Conservation (phyloP, 2,888 invertebrate genomes). For the Perithous albicinctus region DNA sequence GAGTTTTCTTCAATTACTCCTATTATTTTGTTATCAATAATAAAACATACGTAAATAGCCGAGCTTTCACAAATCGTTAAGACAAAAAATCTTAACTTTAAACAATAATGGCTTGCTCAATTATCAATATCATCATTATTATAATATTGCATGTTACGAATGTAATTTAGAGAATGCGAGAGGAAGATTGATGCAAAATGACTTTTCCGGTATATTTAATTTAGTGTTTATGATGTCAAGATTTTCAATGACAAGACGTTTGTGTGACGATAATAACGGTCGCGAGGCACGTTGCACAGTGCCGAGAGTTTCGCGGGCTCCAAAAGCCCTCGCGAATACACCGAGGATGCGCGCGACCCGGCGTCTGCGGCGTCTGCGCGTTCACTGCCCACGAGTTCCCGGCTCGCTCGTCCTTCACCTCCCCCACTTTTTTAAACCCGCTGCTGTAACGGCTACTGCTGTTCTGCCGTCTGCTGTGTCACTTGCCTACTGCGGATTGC, state of each 20-base stretch:
- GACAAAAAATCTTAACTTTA: too few relatives aligned
- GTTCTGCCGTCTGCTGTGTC: conserved; percentile 44
- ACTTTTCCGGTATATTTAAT: neutral
- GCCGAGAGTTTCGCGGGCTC: conserved; percentile 70
- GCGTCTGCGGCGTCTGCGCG: conserved; percentile 83
- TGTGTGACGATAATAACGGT: conserved; percentile 72
- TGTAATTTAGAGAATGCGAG: neutral
- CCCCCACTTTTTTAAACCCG: conserved; percentile 22
- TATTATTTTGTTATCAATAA: too few relatives aligned
- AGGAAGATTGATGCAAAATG: neutral
- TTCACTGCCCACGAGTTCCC: conserved; percentile 77
- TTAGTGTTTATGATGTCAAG: conserved; percentile 5
- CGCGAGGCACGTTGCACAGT: conserved; percentile 79
- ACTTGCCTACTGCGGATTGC: too few relatives aligned
- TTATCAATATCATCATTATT: conserved; percentile 3
- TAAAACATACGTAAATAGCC: too few relatives aligned
- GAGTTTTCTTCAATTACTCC: too few relatives aligned
- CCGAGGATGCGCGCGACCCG: conserved; percentile 79
- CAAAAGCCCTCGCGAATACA: conserved; percentile 66
- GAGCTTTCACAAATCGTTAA: too few relatives aligned
- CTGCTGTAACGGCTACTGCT: conserved; percentile 5
- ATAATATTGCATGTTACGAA: conserved; percentile 1
- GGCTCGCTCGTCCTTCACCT: conserved; percentile 54
- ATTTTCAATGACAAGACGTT: conserved; percentile 24
- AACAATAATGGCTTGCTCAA: neutral